Conservation (phyloP, 2,888 invertebrate genomes). For the Junonia oenone region DNA sequence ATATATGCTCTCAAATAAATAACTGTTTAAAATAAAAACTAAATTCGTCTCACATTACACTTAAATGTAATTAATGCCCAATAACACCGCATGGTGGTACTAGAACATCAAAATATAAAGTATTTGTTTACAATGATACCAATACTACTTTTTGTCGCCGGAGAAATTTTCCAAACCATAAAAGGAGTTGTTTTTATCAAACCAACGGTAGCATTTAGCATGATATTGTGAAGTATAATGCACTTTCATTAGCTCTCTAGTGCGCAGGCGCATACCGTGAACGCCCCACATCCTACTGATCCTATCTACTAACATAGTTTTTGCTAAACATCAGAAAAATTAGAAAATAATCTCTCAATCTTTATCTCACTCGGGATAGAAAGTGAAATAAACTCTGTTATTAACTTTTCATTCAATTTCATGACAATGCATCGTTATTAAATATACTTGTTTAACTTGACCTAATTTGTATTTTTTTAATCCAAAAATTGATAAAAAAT, state of each 20-base stretch:
- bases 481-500: neutral
- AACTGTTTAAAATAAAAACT: too few relatives aligned
- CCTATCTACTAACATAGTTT: constrained; percentile 21
- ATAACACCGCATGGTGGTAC: too few relatives aligned
- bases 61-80: too few relatives aligned
- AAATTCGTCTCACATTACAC: too few relatives aligned
- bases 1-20: too few relatives aligned
- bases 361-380: constrained; percentile 13
- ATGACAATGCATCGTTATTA: neutral
- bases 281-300: constrained; percentile 19
- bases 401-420: constrained; percentile 4
- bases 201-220: too few relatives aligned
- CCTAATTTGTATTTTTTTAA: neutral
- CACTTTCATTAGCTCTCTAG: constrained; percentile 20
- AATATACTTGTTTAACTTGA: neutral
- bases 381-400: constrained; percentile 19
- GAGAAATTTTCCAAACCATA: too few relatives aligned
- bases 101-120: too few relatives aligned
- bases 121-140: too few relatives aligned
- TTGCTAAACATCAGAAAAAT: constrained; percentile 14
- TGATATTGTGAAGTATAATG: neutral
- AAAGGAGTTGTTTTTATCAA: too few relatives aligned
- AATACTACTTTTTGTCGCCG: too few relatives aligned
- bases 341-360: constrained; percentile 11
- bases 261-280: constrained; percentile 18